Evolutionary conservation across 2,113 vertebrate genomes (phyloP).

Genomic region (Mastomys natalensis): DNA sequence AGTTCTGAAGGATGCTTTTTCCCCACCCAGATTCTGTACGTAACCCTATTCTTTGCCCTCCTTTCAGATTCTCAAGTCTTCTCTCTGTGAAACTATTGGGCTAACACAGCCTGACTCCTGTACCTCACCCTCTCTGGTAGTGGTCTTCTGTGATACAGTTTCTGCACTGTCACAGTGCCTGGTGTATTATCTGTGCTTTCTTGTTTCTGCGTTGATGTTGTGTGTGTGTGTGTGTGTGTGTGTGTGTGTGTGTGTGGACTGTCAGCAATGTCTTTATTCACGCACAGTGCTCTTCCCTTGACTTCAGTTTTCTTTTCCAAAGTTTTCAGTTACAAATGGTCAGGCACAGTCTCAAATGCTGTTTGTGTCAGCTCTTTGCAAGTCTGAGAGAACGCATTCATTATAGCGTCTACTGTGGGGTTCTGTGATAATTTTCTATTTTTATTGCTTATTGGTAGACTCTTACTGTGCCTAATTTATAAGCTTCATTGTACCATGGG

Average conservation of each 20-base stretch:
- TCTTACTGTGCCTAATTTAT: not conserved
- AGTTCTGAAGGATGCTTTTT: not conserved
- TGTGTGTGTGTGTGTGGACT: not conserved
- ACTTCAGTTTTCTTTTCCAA: not conserved
- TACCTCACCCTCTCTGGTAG: too few relatives aligned
- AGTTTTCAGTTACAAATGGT: not conserved
- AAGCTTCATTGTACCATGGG: not conserved
- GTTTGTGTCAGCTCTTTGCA: not conserved
- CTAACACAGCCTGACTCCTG: not conserved
- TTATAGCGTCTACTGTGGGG: not conserved
- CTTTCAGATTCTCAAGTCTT: not conserved
- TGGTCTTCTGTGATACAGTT: rapidly evolving
- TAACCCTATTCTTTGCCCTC: not conserved
- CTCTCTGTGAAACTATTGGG: rapidly evolving
- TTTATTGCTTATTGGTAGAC: not conserved
- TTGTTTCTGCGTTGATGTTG: not conserved
- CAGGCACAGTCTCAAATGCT: not conserved
- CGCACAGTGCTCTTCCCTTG: not conserved
- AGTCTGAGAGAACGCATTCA: not conserved
- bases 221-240: rapidly evolving
- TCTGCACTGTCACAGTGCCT: too few relatives aligned
- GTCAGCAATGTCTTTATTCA: not conserved
- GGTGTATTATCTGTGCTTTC: rapidly evolving
- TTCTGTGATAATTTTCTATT: not conserved
- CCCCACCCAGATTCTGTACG: not conserved